Evolutionary conservation across 2,113 vertebrate species (phyloP).

Genomic region (Gymnocephalus cernua): DNA sequence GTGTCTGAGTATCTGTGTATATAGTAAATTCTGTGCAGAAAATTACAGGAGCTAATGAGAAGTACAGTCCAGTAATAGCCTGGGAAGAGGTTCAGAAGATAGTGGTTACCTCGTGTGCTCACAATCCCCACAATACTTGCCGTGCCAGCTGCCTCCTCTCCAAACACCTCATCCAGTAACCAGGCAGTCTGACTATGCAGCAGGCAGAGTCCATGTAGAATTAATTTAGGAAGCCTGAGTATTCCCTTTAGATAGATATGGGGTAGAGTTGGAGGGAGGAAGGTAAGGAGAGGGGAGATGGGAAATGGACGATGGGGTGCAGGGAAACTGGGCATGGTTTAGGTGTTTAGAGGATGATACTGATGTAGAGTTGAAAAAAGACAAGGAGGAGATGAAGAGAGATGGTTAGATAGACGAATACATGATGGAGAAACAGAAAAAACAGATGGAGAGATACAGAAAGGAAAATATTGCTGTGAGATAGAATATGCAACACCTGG

Average conservation of each 20-base stretch:
- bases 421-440: slow-evolving; percentile 26
- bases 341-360: neutral
- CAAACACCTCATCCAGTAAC: slow-evolving; percentile 33
- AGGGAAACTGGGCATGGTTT: neutral
- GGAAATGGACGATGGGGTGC: neutral
- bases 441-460: slow-evolving; percentile 17
- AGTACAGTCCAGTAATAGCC: slow-evolving; percentile 65
- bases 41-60: slow-evolving; percentile 57
- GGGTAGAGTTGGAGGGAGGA: neutral
- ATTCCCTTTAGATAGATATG: slow-evolving; percentile 4
- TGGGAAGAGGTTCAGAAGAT: slow-evolving; percentile 64
- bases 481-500: slow-evolving; percentile 37
- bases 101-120: neutral
- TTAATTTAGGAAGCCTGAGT: slow-evolving; percentile 25
- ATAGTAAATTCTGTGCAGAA: slow-evolving; percentile 49
- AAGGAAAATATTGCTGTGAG: slow-evolving; percentile 31
- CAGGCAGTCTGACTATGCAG: slow-evolving; percentile 26
- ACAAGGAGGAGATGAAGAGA: slow-evolving; percentile 1
- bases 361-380: slow-evolving; percentile 9
- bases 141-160: neutral
- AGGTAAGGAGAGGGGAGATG: neutral
- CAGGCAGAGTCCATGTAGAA: slow-evolving; percentile 30
- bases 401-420: slow-evolving; percentile 28
- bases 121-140: slow-evolving; percentile 31
- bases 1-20: slow-evolving; percentile 18